Percentiles rank a stretch among this genome's conserved stretches.
These are phyloP conservation scores for Heliothis peltigera DNA, from an alignment of 2,888 invertebrate genomes.

Conservation along the genomic window DNA sequence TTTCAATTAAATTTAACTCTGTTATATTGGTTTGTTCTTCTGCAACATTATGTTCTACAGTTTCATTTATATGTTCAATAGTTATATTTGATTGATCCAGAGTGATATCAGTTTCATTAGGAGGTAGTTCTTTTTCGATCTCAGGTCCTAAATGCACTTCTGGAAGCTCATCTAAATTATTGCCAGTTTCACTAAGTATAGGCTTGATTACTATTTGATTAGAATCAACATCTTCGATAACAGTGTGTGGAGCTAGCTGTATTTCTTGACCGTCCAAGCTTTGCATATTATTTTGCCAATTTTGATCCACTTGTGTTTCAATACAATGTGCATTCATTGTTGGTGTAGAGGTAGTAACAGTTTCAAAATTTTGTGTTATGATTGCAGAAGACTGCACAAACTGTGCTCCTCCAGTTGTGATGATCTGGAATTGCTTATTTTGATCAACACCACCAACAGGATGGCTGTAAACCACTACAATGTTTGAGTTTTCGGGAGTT, in stretches of 20 bases:
- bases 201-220: slow-evolving; percentile 54
- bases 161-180: slow-evolving; percentile 66
- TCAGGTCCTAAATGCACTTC: slow-evolving; percentile 65
- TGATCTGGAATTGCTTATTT: slow-evolving; percentile 88
- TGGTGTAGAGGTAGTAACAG: slow-evolving; percentile 83
- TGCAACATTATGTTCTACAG: slow-evolving; percentile 21
- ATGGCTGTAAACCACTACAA: slow-evolving; percentile 91
- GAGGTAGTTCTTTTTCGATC: slow-evolving; percentile 51
- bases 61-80: slow-evolving; percentile 41
- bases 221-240: slow-evolving; percentile 56
- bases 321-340: slow-evolving; percentile 83
- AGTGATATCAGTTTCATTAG: slow-evolving; percentile 42
- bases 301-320: slow-evolving; percentile 72
- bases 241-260: slow-evolving; percentile 61
- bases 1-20: slow-evolving; percentile 19
- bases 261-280: slow-evolving; percentile 64
- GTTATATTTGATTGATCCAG: slow-evolving; percentile 32
- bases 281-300: slow-evolving; percentile 75
- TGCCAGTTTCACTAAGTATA: slow-evolving; percentile 52
- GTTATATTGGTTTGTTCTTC: slow-evolving; percentile 19
- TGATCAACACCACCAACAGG: slow-evolving; percentile 89
- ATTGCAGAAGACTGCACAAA: slow-evolving; percentile 83
- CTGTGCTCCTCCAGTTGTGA: slow-evolving; percentile 79
- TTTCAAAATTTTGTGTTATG: slow-evolving; percentile 83
- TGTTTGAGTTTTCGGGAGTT: slow-evolving; percentile 89